A percentile compares a stretch with the other conserved stretches of the same genome.
Conservation (phyloP, 2,113 vertebrate species). For the Phrynocephalus versicolor region DNA sequence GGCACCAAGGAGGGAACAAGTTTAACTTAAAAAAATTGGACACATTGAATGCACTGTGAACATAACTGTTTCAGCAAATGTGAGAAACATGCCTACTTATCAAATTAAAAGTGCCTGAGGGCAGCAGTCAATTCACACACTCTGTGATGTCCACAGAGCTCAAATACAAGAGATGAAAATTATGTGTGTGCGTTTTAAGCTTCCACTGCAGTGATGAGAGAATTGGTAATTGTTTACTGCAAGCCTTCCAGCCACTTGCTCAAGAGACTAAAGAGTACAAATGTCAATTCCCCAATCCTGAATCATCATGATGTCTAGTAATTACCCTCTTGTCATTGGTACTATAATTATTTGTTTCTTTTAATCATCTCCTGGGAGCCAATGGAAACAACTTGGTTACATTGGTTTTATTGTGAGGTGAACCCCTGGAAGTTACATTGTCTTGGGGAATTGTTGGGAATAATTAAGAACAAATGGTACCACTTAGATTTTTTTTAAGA, state of each 20-base stretch:
- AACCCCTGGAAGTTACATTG: not conserved
- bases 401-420: not conserved
- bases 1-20: not conserved
- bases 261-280: constrained; percentile 40
- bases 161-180: constrained; percentile 19
- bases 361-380: constrained; percentile 39
- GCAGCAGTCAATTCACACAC: constrained; percentile 31
- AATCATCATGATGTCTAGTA: constrained; percentile 31
- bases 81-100: not conserved
- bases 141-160: constrained; percentile 21
- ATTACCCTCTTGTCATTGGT: constrained; percentile 19
- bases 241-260: constrained; percentile 48
- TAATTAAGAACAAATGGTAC: constrained; percentile 9
- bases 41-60: constrained; percentile 33
- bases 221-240: constrained; percentile 36
- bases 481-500: not conserved
- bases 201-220: constrained; percentile 31
- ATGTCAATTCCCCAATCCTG: constrained; percentile 49
- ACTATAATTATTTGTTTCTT: constrained; percentile 38
- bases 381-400: constrained; percentile 18
- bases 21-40: constrained; percentile 22
- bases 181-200: constrained; percentile 24
- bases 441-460: not conserved
- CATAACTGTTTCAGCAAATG: constrained; percentile 22
- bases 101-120: constrained; percentile 45